These are phyloP conservation scores for Watsonalla binaria DNA, from an alignment of 2,888 invertebrate species.

Conservation along the genomic window DNA sequence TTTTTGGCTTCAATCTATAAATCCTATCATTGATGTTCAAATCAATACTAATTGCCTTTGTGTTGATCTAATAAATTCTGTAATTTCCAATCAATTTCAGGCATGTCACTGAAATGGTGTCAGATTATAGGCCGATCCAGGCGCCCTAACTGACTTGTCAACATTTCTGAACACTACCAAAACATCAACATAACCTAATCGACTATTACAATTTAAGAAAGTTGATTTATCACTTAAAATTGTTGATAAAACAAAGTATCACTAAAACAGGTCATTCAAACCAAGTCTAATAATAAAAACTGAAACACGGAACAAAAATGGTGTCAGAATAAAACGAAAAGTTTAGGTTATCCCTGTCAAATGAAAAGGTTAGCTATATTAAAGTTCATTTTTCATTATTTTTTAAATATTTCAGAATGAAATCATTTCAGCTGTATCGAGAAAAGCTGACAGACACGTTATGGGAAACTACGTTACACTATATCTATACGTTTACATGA, in stretches of 20 bases:
- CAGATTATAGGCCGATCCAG: conserved; percentile 3
- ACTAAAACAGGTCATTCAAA: conserved; percentile 13
- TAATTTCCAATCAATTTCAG: neutral
- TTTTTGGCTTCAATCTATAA: conserved; percentile 28
- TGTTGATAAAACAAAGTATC: neutral
- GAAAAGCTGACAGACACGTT: conserved; percentile 22
- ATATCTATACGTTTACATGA: conserved; percentile 67
- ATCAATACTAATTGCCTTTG: conserved; percentile 6
- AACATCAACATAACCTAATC: conserved; percentile 78
- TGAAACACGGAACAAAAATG: conserved; percentile 67
- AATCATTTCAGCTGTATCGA: conserved; percentile 9
- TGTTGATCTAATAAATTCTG: no score
- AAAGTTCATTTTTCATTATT: conserved; percentile 22
- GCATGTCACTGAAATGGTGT: conserved; percentile 8
- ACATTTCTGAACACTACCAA: conserved; percentile 46
- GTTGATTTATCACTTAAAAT: neutral
- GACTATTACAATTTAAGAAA: conserved; percentile 13
- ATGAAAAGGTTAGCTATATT: conserved; percentile 52
- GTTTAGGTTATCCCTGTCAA: conserved; percentile 72
- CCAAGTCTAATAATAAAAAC: conserved; percentile 38
- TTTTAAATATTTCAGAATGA: conserved; percentile 15
- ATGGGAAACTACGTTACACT: conserved; percentile 33
- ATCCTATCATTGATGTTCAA: conserved; percentile 10
- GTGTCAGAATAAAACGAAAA: conserved; percentile 51
- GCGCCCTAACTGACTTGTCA: conserved; percentile 12